Base-by-base conservation (phyloP, 1,140 invertebrate genomes). In the Acromyrmex echinatior region DNA sequence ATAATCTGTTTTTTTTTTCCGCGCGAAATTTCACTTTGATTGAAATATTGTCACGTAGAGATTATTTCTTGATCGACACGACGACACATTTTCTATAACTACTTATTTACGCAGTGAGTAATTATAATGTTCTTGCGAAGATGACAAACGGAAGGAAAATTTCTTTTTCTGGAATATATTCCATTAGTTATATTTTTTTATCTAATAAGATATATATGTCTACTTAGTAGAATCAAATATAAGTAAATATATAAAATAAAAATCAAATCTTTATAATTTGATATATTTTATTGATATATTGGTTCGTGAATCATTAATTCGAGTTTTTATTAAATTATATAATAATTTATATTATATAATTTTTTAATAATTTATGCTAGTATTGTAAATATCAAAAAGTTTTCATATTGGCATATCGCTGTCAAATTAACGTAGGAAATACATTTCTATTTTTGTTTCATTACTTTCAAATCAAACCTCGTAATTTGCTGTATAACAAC, bases 11-110 rank as follows among this genome's bases (percentile, higher is more conserved):
- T 85, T 31, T 31, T 31, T 16, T 87, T 39, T 76, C 62, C 21
- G 31, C 39, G 60, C 28, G 45, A 51, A 49, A 71, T 87, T 85
- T 87, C 80, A 85, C 62, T 76, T 85, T 14, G 60, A 74, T 85
- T 14, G 68, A 74, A 84, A 84, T 76, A 49, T 85, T 58, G 62
- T 58, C 25, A 18, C 21, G 14, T 68, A 70, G 18, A 86, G 51
- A 74, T 81, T 31, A 60, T n/a, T 35, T 35, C 49, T 76, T 70
- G 3, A 18, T 16, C 39, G 70, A 3, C 39, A 60, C 21, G 21
- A 12, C 39, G 70, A 3, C n/a, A 60, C 21, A 16, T 63, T 62
- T 51, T 51, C 28, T 84, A n/a, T 12, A 84, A 60, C 56, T 62
- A 18, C 28, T 84, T 58, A n/a, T 63, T 74, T 74, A 18, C 63